Conservation (phyloP, 1,140 invertebrate genomes). For the Elysia chlorotica region DNA sequence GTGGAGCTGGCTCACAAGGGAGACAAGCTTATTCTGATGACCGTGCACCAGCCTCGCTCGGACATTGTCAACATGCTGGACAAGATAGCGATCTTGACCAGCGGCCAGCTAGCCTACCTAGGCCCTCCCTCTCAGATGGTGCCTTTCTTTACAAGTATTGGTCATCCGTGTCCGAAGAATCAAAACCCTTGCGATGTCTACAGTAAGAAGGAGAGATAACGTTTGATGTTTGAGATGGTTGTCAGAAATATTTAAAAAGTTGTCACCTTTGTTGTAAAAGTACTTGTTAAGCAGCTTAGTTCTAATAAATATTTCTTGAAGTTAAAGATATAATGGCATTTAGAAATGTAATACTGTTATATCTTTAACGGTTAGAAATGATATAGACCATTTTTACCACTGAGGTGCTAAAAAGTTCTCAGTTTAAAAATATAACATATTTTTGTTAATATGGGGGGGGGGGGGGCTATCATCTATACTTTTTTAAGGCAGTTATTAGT, state of each 20-base stretch:
- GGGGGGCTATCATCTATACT: too few species aligned
- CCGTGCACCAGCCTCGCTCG: constrained; percentile 52
- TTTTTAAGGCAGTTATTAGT: too few species aligned
- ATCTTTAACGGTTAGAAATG: too few species aligned
- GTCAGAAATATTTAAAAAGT: neutral
- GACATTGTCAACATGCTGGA: constrained; percentile 49
- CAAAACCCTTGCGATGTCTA: constrained; percentile 48
- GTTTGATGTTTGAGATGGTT: too few species aligned
- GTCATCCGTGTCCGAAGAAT: constrained; percentile 41
- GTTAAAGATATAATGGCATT: neutral
- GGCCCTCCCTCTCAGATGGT: constrained; percentile 36
- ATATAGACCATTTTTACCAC: too few species aligned
- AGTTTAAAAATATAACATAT: too few species aligned
- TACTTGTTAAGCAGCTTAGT: too few species aligned
- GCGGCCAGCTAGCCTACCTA: constrained; percentile 38
- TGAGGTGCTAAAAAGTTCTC: too few species aligned
- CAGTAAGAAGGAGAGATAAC: too few species aligned
- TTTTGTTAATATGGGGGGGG: too few species aligned
- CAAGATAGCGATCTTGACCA: constrained; percentile 34
- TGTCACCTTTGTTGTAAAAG: neutral
- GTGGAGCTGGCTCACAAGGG: constrained; percentile 36
- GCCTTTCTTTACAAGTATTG: constrained; percentile 39
- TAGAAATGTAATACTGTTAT: too few species aligned
- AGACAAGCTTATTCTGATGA: constrained; percentile 46
- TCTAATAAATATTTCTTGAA: too few species aligned